Percentiles rank a stretch among this genome's conserved stretches.
phyloP scores from a whole-genome alignment of 2,888 invertebrate genomes.

The Thymelicus sylvestris region DNA sequence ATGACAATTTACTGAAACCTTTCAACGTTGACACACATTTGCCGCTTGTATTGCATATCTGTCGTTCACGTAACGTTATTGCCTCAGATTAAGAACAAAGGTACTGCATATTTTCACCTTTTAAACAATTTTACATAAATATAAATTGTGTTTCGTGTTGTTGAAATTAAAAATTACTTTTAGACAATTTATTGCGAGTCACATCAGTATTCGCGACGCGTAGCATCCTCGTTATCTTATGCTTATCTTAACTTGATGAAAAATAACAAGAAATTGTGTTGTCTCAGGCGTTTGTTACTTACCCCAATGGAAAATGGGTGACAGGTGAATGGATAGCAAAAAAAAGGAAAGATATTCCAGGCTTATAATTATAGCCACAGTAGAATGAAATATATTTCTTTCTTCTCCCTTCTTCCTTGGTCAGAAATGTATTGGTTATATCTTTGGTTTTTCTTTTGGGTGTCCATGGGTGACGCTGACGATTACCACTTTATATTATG shows the following conservation, averaged over 20 bases:
- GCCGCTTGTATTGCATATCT: constrained; percentile 4
- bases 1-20: constrained; percentile 29
- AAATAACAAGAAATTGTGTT: constrained; percentile 8
- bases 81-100: too few relatives aligned
- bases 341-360: too few relatives aligned
- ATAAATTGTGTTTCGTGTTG: not conserved
- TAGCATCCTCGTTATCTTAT: not conserved
- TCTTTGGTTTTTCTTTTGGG: too few relatives aligned
- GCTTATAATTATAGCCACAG: too few relatives aligned
- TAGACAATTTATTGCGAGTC: not conserved
- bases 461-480: too few relatives aligned
- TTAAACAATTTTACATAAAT: not conserved
- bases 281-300: not conserved
- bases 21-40: constrained; percentile 32
- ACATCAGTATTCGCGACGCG: not conserved
- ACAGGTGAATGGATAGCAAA: not conserved
- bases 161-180: not conserved
- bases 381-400: too few relatives aligned
- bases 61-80: not conserved
- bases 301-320: not conserved
- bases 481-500: too few relatives aligned
- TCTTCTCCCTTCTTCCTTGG: too few relatives aligned
- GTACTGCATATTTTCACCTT: not conserved
- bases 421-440: too few relatives aligned
- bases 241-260: constrained; percentile 11